A percentile compares a stretch with the other conserved stretches of the same genome.
Evolutionary conservation across 92 coral and sea anemone species (phyloP).

Genomic region (Phenganax marumi): DNA sequence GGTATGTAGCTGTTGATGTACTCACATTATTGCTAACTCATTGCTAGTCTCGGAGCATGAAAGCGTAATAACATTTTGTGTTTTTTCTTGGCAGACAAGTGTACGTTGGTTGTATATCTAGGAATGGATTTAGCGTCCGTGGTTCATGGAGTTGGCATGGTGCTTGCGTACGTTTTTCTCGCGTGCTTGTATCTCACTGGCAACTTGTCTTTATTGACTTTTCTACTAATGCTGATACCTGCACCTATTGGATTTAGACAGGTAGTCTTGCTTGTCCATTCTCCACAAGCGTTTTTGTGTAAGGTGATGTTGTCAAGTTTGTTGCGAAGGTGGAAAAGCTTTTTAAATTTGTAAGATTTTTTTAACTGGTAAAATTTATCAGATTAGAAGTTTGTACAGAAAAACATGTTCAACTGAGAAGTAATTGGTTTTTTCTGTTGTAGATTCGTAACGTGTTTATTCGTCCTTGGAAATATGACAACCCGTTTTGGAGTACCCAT

Average conservation of each 20-base stretch:
- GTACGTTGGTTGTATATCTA: not conserved
- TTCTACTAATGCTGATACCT: slow-evolving; percentile 20
- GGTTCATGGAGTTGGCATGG: slow-evolving; percentile 19
- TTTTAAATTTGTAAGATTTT: no score
- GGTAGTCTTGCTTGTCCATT: not conserved
- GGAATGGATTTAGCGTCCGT: not conserved
- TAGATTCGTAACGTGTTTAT: slow-evolving; percentile 12
- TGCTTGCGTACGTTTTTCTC: slow-evolving; percentile 3
- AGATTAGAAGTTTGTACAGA: not conserved
- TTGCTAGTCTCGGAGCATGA: not conserved
- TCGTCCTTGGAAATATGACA: slow-evolving; percentile 22
- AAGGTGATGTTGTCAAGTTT: no score
- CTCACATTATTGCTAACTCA: not conserved
- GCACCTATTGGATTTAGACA: slow-evolving; percentile 22
- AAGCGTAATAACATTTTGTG: not conserved
- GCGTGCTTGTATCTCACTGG: not conserved
- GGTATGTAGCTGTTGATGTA: not conserved
- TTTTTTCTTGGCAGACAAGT: not conserved
- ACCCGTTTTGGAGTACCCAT: slow-evolving; percentile 30
- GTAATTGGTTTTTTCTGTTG: not conserved
- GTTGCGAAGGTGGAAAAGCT: no score
- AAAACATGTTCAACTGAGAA: not conserved
- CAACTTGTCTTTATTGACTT: not conserved
- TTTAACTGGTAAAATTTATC: no score
- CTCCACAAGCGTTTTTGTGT: not conserved